Conservation (phyloP, 92 coral and sea anemone genomes). For the Pocillopora meandrina region DNA sequence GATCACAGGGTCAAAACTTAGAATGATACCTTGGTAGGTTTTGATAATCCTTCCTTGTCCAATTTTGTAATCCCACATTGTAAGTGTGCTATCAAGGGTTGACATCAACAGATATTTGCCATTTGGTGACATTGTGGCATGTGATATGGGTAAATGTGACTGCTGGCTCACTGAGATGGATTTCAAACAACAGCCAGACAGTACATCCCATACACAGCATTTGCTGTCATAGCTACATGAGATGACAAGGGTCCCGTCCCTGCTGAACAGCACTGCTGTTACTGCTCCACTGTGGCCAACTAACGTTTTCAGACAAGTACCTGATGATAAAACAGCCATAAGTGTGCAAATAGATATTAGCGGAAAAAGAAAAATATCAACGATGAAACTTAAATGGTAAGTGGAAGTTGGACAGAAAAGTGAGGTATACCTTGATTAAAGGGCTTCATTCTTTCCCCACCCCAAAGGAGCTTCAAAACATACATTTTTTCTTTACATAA, state of each 20-base stretch:
- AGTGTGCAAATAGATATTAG: too few species aligned
- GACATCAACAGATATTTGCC: slow-evolving; percentile 64
- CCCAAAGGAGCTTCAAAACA: too few species aligned
- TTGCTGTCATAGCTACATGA: slow-evolving; percentile 58
- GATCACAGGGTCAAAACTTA: too few species aligned
- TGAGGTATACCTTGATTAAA: too few species aligned
- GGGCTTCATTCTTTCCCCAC: too few species aligned
- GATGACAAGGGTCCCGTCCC: slow-evolving; percentile 46
- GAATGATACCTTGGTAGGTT: slow-evolving; percentile 49
- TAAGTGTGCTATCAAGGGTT: slow-evolving; percentile 55
- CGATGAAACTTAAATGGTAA: too few species aligned
- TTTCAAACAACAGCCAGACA: slow-evolving; percentile 58
- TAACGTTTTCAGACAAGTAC: slow-evolving; percentile 57
- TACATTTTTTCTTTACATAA: too few species aligned
- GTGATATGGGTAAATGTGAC: slow-evolving; percentile 37
- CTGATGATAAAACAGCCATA: slow-evolving; percentile 5
- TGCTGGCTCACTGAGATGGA: slow-evolving; percentile 21
- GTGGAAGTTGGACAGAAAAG: too few species aligned
- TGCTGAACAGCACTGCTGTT: slow-evolving; percentile 53
- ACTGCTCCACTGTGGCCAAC: slow-evolving; percentile 60
- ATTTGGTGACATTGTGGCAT: slow-evolving; percentile 68
- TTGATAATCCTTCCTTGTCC: slow-evolving; percentile 62
- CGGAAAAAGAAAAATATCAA: too few species aligned
- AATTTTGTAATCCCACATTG: slow-evolving; percentile 69
- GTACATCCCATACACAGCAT: slow-evolving; percentile 62